phyloP scores from a whole-genome alignment of 30 jellyfish, hydroid and myxozoan genomes.

The Aurelia aurita complex sp. Pacific region DNA sequence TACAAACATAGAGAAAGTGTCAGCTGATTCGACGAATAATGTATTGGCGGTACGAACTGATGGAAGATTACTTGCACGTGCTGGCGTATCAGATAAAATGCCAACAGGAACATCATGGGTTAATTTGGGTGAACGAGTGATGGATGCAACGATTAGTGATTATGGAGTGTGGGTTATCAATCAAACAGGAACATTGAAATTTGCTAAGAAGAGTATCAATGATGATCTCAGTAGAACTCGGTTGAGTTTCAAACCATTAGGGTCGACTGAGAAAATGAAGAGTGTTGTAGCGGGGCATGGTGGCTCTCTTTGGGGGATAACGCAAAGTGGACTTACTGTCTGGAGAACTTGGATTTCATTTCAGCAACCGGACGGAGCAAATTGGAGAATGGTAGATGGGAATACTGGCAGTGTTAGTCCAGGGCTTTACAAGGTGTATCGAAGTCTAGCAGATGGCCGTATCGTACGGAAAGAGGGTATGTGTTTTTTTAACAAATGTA shows the following conservation, averaged over 20 bases:
- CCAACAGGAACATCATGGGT: not conserved
- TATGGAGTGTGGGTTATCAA: too few relatives aligned
- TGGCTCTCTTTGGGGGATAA: constrained; percentile 48
- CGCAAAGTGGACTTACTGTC: constrained; percentile 29
- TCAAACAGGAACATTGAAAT: too few relatives aligned
- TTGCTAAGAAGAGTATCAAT: too few relatives aligned
- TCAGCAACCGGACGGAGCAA: constrained; percentile 51
- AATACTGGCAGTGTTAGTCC: not conserved
- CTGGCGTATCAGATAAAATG: not conserved
- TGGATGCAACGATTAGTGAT: too few relatives aligned
- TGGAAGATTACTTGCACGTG: not conserved
- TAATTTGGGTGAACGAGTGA: too few relatives aligned
- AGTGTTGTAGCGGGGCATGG: constrained; percentile 54
- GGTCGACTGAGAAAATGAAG: not conserved
- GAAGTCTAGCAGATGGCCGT: too few relatives aligned
- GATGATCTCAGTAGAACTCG: too few relatives aligned
- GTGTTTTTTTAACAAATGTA: too few relatives aligned
- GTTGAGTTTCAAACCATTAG: too few relatives aligned
- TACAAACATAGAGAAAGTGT: not conserved
- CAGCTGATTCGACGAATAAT: constrained; percentile 16
- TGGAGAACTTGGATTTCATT: constrained; percentile 24
- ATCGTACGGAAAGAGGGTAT: too few relatives aligned
- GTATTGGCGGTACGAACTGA: constrained; percentile 1
- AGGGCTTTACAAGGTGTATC: too few relatives aligned
- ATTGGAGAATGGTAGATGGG: constrained; percentile 26